These are phyloP conservation scores for Triplophysa tibetana DNA, from an alignment of 2,113 vertebrate species.

Conservation along the genomic window DNA sequence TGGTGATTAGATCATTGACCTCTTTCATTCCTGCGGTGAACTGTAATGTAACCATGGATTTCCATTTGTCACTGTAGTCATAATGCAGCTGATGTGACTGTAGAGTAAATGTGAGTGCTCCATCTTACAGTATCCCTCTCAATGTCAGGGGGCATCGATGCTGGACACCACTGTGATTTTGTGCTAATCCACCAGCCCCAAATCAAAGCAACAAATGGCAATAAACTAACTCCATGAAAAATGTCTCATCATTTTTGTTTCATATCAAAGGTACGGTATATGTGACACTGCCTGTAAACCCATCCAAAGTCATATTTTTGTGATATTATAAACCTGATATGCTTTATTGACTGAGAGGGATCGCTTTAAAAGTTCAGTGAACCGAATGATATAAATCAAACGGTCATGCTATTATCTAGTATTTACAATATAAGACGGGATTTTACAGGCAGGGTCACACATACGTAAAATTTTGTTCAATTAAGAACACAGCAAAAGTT, in stretches of 20 bases:
- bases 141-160: constrained; percentile 65
- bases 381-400: too few relatives aligned
- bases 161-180: constrained; percentile 69
- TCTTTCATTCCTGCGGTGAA: constrained; percentile 52
- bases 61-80: constrained; percentile 59
- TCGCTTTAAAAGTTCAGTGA: too few relatives aligned
- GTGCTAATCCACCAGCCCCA: constrained; percentile 59
- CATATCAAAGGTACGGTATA: neutral
- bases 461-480: too few relatives aligned
- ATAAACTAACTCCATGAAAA: constrained; percentile 71
- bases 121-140: constrained; percentile 55
- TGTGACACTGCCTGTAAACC: neutral
- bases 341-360: too few relatives aligned
- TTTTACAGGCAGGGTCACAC: too few relatives aligned
- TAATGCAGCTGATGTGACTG: constrained; percentile 41
- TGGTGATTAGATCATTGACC: constrained; percentile 44
- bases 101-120: constrained; percentile 45
- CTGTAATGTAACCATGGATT: constrained; percentile 63
- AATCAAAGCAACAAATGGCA: constrained; percentile 68
- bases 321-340: too few relatives aligned
- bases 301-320: too few relatives aligned
- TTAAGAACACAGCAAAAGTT: too few relatives aligned
- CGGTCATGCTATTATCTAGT: too few relatives aligned
- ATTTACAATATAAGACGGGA: too few relatives aligned
- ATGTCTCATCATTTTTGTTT: constrained; percentile 34